Evolutionary conservation across 1,140 invertebrate species (phyloP).

Genomic region (Acyrthosiphon pisum): DNA sequence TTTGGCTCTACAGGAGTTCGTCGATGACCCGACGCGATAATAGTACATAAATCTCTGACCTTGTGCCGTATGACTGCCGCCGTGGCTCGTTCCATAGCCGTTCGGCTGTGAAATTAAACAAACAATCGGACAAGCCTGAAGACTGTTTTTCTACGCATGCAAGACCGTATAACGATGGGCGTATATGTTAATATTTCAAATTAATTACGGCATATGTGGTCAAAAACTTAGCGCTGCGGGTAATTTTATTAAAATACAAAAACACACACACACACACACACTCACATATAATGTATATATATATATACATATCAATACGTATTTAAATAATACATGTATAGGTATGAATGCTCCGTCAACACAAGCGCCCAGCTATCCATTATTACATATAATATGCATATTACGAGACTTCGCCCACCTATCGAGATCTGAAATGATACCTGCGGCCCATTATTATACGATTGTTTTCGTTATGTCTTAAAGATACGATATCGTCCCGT

Average conservation of each 20-base stretch:
- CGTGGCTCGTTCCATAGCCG: neutral
- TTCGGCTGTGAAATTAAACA: conserved; percentile 40
- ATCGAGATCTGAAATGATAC: conserved; percentile 50
- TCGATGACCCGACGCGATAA: conserved; percentile 43
- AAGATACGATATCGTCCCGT: neutral
- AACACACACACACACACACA: neutral
- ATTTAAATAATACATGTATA: neutral
- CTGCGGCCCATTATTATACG: conserved; percentile 13
- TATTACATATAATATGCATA: conserved; percentile 37
- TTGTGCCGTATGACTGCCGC: conserved; percentile 32
- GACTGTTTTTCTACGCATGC: conserved; percentile 20
- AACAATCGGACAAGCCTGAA: conserved; percentile 45
- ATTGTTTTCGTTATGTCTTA: neutral
- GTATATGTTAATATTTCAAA: conserved; percentile 56
- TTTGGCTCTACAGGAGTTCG: conserved; percentile 41
- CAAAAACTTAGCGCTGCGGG: conserved; percentile 54
- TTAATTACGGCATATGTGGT: conserved; percentile 52
- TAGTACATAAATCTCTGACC: conserved; percentile 39
- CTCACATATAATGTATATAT: neutral
- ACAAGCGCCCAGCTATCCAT: conserved; percentile 25
- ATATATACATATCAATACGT: neutral
- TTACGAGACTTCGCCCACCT: conserved; percentile 51
- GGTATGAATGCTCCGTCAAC: conserved; percentile 35
- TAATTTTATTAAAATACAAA: conserved; percentile 48
- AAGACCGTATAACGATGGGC: conserved; percentile 34